A percentile compares a stretch with the other conserved stretches of the same genome.
These are phyloP conservation scores for Melikaiella ostensackeni DNA, from an alignment of 2,888 invertebrate species.

Conservation along the genomic window DNA sequence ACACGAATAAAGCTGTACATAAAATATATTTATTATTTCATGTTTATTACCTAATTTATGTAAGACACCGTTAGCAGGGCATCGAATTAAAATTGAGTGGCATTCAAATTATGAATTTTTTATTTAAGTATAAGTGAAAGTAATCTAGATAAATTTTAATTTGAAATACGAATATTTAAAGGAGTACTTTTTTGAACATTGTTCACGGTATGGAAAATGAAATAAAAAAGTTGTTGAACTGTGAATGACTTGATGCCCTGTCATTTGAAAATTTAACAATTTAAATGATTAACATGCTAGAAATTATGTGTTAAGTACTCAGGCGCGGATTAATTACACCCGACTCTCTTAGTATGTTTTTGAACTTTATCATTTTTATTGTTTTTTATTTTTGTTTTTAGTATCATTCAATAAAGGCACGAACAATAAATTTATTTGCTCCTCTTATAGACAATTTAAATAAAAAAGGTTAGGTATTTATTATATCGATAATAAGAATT, in stretches of 20 bases:
- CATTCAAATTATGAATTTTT: background rate
- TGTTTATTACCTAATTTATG: conserved; percentile 27
- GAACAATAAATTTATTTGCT: conserved; percentile 15
- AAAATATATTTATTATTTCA: conserved; percentile 33
- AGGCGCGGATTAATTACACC: conserved; percentile 22
- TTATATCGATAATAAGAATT: background rate
- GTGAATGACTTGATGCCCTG: conserved; percentile 31
- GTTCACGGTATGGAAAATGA: background rate
- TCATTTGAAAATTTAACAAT: background rate
- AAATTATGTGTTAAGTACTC: conserved; percentile 31
- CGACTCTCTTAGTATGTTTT: conserved; percentile 3
- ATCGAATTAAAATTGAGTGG: conserved; percentile 21
- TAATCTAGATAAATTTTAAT: background rate
- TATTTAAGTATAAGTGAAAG: background rate
- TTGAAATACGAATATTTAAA: background rate
- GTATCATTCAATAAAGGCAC: conserved; percentile 35
- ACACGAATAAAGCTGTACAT: conserved; percentile 38
- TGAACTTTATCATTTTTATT: conserved; percentile 12
- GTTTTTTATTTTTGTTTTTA: conserved; percentile 22
- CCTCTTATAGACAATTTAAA: background rate
- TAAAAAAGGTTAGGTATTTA: background rate
- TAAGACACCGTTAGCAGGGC: conserved; percentile 39
- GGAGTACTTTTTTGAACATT: background rate
- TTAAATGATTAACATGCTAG: conserved; percentile 15
- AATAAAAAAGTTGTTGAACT: background rate